Conservation (phyloP, 2,888 invertebrate species). For the Athalia cordata region DNA sequence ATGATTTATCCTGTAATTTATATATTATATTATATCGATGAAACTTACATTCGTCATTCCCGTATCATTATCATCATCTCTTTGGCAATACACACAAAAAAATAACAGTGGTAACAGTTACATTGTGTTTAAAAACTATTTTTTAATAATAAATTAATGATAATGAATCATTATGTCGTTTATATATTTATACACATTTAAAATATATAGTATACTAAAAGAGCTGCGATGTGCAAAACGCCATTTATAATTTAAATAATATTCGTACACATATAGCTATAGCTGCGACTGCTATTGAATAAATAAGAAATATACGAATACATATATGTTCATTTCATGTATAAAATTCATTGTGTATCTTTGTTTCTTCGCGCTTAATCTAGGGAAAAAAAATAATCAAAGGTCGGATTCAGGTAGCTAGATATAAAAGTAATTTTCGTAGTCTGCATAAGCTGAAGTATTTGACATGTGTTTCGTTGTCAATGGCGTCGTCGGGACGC, state of each 20-base stretch:
- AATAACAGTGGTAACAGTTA: slow-evolving; percentile 22
- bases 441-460: slow-evolving; percentile 76
- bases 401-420: slow-evolving; percentile 62
- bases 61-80: slow-evolving; percentile 22
- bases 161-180: slow-evolving; percentile 51
- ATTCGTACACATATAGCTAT: too few species aligned
- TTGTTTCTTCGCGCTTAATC: background rate
- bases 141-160: slow-evolving; percentile 49
- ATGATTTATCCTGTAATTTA: background rate
- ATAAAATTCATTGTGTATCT: slow-evolving; percentile 37
- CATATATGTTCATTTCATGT: too few species aligned
- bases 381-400: slow-evolving; percentile 32
- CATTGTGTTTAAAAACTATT: background rate
- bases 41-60: background rate
- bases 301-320: too few species aligned
- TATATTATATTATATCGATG: background rate
- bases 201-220: too few species aligned
- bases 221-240: too few species aligned
- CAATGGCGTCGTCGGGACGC: slow-evolving; percentile 69
- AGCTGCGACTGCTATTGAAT: too few species aligned
- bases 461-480: slow-evolving; percentile 68
- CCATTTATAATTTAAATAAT: too few species aligned
- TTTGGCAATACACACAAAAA: slow-evolving; percentile 45
- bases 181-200: too few species aligned
- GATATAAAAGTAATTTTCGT: slow-evolving; percentile 82